Evolutionary conservation across 2,797 vertebrate species (phyloP), one percentile per base, ranked within the genome.

Genomic region (Melanotaenia boesemani): DNA sequence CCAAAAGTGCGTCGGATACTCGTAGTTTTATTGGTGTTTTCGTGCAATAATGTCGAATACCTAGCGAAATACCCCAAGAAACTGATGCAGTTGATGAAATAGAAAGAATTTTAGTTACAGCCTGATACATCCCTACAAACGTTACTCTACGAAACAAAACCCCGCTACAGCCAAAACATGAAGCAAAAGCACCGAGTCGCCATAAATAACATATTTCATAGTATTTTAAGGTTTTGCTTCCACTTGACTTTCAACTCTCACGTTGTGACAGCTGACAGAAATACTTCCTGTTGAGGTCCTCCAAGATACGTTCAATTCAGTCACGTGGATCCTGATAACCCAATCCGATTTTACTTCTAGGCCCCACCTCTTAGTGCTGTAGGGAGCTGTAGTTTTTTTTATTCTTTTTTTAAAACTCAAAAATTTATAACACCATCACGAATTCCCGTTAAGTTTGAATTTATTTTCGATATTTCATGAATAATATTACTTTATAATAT

Each of bases 241-340:
- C 18, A 5, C 13, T 75, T 86, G 90, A 92, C 92, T 84, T 91
- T 88, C 88, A 89, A 90, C 87, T 81, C 87, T 92, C 87, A 91
- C 83, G 76, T 57, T 74, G 73, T 34, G 2, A 20, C 34, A 4
- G 57, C 68, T 56, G 20, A 28, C 41, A 50, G 16, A 0, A 11
- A 28, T 52, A 36, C 87, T 93, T 94, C 92, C 91, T 88, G 91
- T 88, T 87, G 86, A 16, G 58, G 65, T 86, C 18, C 34, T 0
- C 30, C 61, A 0, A 20, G 13, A 91, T 90, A 82, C 26, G 88
- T 46, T 15, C 5, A 41, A 8, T 3, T 10, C 0, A 20, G 57
- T 70, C 86, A 92, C 71, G 50, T 84, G 86, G 26, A 0, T 34
- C 1, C 6, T 0, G 0, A 24, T 2, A 0, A 77, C 18, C 93